phyloP scores from a whole-genome alignment of 2,888 invertebrate species.

The Syrista parreyssii region DNA sequence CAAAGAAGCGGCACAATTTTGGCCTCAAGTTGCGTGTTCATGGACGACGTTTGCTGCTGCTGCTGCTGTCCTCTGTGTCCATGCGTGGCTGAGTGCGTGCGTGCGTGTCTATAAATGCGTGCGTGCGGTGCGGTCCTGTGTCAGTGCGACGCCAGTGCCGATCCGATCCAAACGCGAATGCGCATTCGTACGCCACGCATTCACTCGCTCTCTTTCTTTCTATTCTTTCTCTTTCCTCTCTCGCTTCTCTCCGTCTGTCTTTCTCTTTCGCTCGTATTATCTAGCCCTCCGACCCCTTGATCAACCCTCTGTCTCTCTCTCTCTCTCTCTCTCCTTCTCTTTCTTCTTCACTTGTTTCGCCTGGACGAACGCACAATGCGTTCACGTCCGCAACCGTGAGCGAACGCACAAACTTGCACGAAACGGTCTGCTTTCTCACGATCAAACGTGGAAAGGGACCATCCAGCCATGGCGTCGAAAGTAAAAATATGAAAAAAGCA shows the following conservation, averaged over 20 bases:
- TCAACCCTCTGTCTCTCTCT: conserved; percentile 6
- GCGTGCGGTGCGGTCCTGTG: conserved; percentile 1
- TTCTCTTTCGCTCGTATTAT: background rate
- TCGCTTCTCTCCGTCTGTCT: background rate
- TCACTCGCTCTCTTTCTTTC: conserved; percentile 13
- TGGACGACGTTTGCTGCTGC: background rate
- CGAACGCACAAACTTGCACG: background rate
- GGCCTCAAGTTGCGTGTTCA: conserved; percentile 13
- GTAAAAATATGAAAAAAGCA: conserved; percentile 8
- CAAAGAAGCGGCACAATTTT: conserved; percentile 26
- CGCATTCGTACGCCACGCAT: conserved; percentile 13
- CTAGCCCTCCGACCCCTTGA: conserved; percentile 9
- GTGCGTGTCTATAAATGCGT: conserved; percentile 12
- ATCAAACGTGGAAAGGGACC: conserved; percentile 18
- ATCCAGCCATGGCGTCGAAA: conserved; percentile 19
- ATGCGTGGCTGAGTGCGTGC: conserved; percentile 12
- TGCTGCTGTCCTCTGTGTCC: conserved; percentile 1
- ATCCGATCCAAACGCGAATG: conserved; percentile 22
- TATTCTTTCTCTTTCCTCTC: conserved; percentile 12
- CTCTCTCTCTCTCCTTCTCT: background rate
- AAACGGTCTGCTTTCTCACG: conserved; percentile 13
- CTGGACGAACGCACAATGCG: conserved; percentile 17
- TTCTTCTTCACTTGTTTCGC: background rate
- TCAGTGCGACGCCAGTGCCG: conserved; percentile 30
- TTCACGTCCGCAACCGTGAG: conserved; percentile 10